Base-by-base conservation (phyloP, 2,888 invertebrate species). In the Caenorhabditis parvicauda region DNA sequence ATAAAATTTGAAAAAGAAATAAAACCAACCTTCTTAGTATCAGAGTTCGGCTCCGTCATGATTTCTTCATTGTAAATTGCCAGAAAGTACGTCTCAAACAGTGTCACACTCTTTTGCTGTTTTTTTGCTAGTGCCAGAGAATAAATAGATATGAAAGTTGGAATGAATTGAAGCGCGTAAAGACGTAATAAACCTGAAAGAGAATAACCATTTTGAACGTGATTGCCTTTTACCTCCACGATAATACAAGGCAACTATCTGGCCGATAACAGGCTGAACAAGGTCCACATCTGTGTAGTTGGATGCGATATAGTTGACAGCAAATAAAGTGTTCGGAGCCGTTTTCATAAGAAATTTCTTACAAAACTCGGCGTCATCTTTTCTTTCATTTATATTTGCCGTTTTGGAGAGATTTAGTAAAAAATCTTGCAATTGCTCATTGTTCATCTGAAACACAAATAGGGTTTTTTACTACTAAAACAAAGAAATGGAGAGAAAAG, bases 41-140 rank as follows among this genome's bases (percentile, higher is more conserved):
- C 71, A 7, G 69, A 60, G 6, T 64, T 67, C 12, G 58, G 42
- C 9, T 60, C 74, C 2, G 61, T 72, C n/a, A 81, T 64, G 35
- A 80, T 77, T 55, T 81, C 80, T 45, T 80, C 80, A 50, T 81
- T 81, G 59, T 80, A 80, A 44, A 80, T 60, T 6, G 80, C 76
- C 22, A 76, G 57, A 43, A 80, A 73, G 42, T 81, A 73, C 14
- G 75, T 75, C 46, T 79, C 79, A 25, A 79, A 67, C 42, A 80
- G 51, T n/a, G 75, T 54, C 3, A 65, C 59, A 39, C 65, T 64
- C 52, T 68, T 70, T 41, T 75, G 64, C 38, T 77, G 76, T 39
- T 73, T 68, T 50, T 71, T 74, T 12, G 74, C 63, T 22, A 71
- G 39, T 3, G 73, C 75, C 25, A 64, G 57, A 7, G 37, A 39